Conservation (phyloP, 2,113 vertebrate genomes). For the Girardinichthys multiradiatus region DNA sequence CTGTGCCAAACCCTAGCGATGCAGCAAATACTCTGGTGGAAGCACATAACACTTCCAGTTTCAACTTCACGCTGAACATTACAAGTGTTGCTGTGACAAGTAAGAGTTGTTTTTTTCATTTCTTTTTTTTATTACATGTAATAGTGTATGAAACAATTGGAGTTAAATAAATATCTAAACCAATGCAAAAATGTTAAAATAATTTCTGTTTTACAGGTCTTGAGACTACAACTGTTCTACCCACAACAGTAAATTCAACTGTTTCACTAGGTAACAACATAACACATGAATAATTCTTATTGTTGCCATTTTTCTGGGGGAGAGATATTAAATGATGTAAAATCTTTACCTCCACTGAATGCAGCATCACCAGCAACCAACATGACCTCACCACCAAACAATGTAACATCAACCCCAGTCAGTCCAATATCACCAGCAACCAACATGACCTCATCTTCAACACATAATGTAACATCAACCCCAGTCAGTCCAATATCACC, state of each 20-base stretch:
- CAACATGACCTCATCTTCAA: not conserved
- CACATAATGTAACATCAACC: not conserved
- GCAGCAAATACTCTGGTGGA: not conserved
- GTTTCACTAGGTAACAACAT: no score
- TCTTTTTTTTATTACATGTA: not conserved
- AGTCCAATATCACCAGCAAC: no score
- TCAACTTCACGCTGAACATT: not conserved
- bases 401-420: no score
- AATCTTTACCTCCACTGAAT: not conserved
- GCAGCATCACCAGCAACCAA: not conserved
- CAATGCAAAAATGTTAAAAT: no score
- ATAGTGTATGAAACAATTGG: not conserved
- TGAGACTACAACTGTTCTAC: no score
- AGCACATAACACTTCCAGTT: not conserved
- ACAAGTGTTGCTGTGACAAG: not conserved
- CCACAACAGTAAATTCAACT: no score
- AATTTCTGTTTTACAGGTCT: no score
- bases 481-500: not conserved
- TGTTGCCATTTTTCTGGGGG: no score
- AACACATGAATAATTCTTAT: no score
- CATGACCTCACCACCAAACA: not conserved
- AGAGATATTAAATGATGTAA: no score
- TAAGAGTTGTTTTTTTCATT: not conserved
- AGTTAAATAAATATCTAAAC: not conserved
- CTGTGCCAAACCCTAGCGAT: not conserved